Evolutionary conservation across 1,140 invertebrate species (phyloP), one percentile per base, ranked within the genome.

Genomic region (Pseudomyrmex flavicornis): DNA sequence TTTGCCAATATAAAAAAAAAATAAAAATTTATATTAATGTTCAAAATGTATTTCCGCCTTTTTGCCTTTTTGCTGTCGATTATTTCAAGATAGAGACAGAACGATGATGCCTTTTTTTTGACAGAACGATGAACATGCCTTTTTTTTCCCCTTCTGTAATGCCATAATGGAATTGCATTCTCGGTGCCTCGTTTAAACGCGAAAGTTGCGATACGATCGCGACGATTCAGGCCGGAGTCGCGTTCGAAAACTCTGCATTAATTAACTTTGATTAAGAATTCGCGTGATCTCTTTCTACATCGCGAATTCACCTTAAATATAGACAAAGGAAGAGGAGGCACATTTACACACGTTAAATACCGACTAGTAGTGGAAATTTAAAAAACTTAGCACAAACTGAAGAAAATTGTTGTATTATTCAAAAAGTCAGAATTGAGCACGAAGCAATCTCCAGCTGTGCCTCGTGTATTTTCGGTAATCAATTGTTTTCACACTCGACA

Each of bases 11-110:
- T 70, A 80, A 80, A 80, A 79, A 17, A 72, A 80, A 59, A 72
- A 50, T 80, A 72, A 80, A 80, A 70, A 72, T 80, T 70, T 72
- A 22, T 80, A 80, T 80, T 79, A 79, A 79, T 70, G 52, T 59
- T 46, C 35, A 56, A 58, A 70, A 72, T 80, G 44, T 48, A 70
- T 72, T 20, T n/a, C 56, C 54, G 20, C 20, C 22, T 35, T 61
- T 80, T 72, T 46, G 44, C 22, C 17, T 61, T 80, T 59, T 46
- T 8, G 9, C n/a, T 22, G 66, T 20, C 26, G 66, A 52, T 48
- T 12, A 58, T 79, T 59, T 79, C 20, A 80, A 80, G 76, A 61
- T 20, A 80, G 7, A 65, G 63, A 65, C 61, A 17, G 54, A n/a
- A 80, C 56, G 22, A 58, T 46, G 35, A 56, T 69, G n/a, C n/a